Percentiles rank a stretch among this genome's conserved stretches.
These are phyloP conservation scores for Leuctra nigra DNA, from an alignment of 2,888 invertebrate species.

Conservation along the genomic window DNA sequence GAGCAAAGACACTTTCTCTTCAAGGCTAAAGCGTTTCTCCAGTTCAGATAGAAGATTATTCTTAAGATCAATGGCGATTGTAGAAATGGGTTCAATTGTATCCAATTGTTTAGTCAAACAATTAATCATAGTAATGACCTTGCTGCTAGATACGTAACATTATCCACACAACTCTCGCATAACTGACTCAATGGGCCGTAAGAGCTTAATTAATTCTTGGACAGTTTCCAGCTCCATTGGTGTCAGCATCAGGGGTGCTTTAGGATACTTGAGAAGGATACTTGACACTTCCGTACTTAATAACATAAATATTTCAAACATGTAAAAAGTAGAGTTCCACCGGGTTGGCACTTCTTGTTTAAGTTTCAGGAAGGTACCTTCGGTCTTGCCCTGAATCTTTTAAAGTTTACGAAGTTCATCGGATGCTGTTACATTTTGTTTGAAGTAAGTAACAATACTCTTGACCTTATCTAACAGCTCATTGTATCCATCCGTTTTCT, in stretches of 20 bases:
- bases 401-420: conserved; percentile 25
- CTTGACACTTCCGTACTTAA: conserved; percentile 16
- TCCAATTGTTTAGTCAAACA: conserved; percentile 13
- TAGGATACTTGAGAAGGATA: conserved; percentile 24
- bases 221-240: conserved; percentile 26
- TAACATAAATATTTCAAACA: no score
- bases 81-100: neutral
- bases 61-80: neutral
- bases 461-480: conserved; percentile 28
- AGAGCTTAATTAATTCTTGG: conserved; percentile 24
- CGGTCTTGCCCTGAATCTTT: conserved; percentile 25
- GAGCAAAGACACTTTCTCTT: conserved; percentile 25
- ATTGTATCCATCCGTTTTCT: conserved; percentile 22
- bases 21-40: neutral
- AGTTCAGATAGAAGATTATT: neutral
- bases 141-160: conserved; percentile 27
- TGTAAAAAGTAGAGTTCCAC: conserved; percentile 11
- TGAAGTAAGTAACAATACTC: conserved; percentile 30
- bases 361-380: conserved; percentile 23
- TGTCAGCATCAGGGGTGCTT: conserved; percentile 26
- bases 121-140: conserved; percentile 28
- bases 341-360: neutral
- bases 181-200: conserved; percentile 28
- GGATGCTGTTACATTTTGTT: conserved; percentile 28
- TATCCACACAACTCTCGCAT: conserved; percentile 30